Evolutionary conservation across 2,113 vertebrate genomes (phyloP).

Genomic region (Cacatua alba): DNA sequence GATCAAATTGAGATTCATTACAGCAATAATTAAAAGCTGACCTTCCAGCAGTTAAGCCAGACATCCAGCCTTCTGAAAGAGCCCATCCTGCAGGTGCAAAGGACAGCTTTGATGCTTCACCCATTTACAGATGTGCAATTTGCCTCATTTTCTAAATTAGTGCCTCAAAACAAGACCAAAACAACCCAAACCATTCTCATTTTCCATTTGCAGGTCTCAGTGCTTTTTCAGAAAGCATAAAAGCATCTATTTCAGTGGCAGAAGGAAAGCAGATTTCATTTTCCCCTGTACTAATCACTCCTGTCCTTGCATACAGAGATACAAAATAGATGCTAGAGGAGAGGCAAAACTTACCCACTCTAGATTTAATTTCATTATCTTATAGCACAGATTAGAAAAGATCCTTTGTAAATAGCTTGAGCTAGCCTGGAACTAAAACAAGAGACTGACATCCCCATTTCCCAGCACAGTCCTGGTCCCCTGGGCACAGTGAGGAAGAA

Average conservation of each 20-base stretch:
- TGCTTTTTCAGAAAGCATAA: neutral
- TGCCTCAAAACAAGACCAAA: neutral
- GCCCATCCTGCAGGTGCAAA: neutral
- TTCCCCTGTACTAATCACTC: neutral
- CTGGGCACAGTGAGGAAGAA: neutral
- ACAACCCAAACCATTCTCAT: neutral
- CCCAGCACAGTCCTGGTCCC: neutral
- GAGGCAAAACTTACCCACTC: neutral
- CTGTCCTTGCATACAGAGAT: neutral
- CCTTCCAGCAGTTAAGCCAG: neutral
- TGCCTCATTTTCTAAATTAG: neutral
- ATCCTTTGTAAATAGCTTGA: neutral
- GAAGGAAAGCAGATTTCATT: neutral
- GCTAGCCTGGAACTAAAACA: neutral
- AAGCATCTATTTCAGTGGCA: neutral
- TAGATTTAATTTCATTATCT: neutral
- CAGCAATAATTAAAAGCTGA: conserved; percentile 7
- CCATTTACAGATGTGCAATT: neutral
- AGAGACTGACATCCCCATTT: neutral
- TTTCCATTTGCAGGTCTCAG: neutral
- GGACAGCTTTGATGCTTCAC: neutral
- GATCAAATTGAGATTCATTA: conserved; percentile 3
- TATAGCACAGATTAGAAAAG: neutral
- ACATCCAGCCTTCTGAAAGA: neutral
- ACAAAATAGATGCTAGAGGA: neutral